Percentiles rank a stretch among this genome's conserved stretches.
Evolutionary conservation across 2,113 vertebrate genomes (phyloP).

Genomic region (Marmota monax): DNA sequence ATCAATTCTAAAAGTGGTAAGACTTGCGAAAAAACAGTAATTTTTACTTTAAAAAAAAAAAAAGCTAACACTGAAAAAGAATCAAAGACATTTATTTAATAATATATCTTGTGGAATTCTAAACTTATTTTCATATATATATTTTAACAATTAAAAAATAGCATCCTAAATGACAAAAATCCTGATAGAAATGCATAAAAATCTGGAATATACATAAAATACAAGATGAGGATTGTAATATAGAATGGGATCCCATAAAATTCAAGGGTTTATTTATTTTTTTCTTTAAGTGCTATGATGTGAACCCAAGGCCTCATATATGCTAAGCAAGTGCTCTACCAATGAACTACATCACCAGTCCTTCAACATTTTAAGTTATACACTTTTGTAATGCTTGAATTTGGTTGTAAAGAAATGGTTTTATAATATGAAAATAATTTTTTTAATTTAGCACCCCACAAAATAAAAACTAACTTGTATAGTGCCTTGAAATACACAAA

Average conservation of each 20-base stretch:
- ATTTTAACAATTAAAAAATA: conserved; percentile 8
- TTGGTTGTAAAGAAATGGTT: not conserved
- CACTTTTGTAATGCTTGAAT: not conserved
- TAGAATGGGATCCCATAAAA: not conserved
- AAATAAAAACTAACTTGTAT: conserved; percentile 20
- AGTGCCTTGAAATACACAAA: conserved; percentile 1
- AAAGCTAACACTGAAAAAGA: not conserved
- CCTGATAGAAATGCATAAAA: conserved; percentile 28
- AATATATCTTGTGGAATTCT: not conserved
- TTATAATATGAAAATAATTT: conserved; percentile 28
- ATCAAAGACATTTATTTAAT: conserved; percentile 38
- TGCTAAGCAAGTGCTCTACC: not conserved
- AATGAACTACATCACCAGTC: not conserved
- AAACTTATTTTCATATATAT: conserved; percentile 8
- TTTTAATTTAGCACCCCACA: conserved; percentile 17
- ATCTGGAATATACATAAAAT: not conserved
- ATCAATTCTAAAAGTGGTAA: conserved; percentile 63
- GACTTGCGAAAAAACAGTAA: conserved; percentile 12
- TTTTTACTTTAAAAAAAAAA: not conserved
- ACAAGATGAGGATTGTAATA: not conserved
- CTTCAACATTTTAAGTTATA: not conserved
- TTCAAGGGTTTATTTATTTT: not conserved
- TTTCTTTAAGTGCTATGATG: not conserved
- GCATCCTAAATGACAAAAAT: not conserved
- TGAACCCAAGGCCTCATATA: not conserved